Evolutionary conservation across 2,888 invertebrate genomes (phyloP), one percentile per base, ranked within the genome.

Genomic region (Fragum fragum): DNA sequence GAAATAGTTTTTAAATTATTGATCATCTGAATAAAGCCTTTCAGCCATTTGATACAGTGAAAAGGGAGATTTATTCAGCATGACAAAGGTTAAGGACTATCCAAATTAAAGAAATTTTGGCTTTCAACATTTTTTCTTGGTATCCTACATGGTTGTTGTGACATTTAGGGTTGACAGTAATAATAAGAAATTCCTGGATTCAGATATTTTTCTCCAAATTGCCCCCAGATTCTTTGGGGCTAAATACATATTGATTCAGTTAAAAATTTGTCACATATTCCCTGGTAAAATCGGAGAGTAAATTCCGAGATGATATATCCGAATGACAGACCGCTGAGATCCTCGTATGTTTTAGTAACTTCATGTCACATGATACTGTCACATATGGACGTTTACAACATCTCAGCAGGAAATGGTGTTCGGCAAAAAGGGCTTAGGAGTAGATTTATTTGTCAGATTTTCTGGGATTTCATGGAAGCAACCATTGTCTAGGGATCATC

Each of bases 361-460:
- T 63, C 63, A 32, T 32, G 42, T 42, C 66, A 66, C 42, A 66
- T 66, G 66, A 39, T 66, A 42, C 42, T 66, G 66, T 39, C 66
- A 66, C 66, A 66, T 66, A 21, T 66, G 66, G 39, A 66, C 70
- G 11, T 53, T 70, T 53, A 53, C 53, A 28, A 52, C 9, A 52
- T 70, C 52, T 52, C 70, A 18, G 29, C 53, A 70, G 53, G 70
- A 53, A 70, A 29, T 32, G 28, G 70, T 70, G 70, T 26, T 28
- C n/a, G 47, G 47, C 53, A 36, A n/a, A 26, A 53, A n/a, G 32
- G 70, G 52, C 47, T 70, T 70, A 70, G 26, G 26, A n/a, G 21
- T 28, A 52, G 70, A 70, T 70, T 70, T 70, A 70, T 53, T 28
- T 11, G 70, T 28, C 28, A 53, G 53, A 70, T 70, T 69, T 66